phyloP scores from a whole-genome alignment of 2,888 invertebrate species.

The Tetropium fuscum region DNA sequence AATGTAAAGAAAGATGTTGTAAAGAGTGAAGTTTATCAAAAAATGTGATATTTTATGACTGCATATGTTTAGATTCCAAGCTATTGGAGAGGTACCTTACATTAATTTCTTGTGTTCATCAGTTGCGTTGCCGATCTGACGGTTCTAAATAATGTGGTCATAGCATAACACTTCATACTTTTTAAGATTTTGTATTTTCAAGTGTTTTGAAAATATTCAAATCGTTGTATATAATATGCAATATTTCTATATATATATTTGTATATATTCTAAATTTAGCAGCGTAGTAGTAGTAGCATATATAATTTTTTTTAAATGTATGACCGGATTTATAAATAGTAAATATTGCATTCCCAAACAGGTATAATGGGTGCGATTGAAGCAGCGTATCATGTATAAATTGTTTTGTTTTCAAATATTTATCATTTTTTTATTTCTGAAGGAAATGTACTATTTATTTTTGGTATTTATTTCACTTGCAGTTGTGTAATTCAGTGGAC shows the following conservation, averaged over 20 bases:
- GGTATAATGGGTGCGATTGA: constrained; percentile 45
- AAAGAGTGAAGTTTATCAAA: constrained; percentile 31
- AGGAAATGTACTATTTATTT: constrained; percentile 23
- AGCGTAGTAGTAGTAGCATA: constrained; percentile 45
- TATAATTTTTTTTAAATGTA: constrained; percentile 53
- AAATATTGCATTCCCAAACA: constrained; percentile 56
- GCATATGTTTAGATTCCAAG: constrained; percentile 37
- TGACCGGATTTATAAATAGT: constrained; percentile 43
- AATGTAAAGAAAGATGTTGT: constrained; percentile 24
- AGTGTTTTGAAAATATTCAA: constrained; percentile 60
- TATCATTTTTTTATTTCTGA: constrained; percentile 12
- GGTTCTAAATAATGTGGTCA: constrained; percentile 34
- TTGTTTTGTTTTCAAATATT: constrained; percentile 27
- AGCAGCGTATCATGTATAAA: constrained; percentile 43
- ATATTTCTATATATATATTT: constrained; percentile 59
- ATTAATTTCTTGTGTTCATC: constrained; percentile 11
- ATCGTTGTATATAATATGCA: constrained; percentile 59
- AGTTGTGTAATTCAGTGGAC: constrained; percentile 44
- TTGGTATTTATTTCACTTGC: constrained; percentile 31
- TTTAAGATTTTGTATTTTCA: constrained; percentile 61
- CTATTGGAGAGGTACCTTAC: constrained; percentile 4
- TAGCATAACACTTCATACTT: constrained; percentile 32
- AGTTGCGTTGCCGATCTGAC: not conserved
- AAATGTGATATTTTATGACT: constrained; percentile 45
- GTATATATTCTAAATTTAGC: constrained; percentile 52